Base-by-base conservation (phyloP, 23 tunicate species). In the Ciona savignyi region DNA sequence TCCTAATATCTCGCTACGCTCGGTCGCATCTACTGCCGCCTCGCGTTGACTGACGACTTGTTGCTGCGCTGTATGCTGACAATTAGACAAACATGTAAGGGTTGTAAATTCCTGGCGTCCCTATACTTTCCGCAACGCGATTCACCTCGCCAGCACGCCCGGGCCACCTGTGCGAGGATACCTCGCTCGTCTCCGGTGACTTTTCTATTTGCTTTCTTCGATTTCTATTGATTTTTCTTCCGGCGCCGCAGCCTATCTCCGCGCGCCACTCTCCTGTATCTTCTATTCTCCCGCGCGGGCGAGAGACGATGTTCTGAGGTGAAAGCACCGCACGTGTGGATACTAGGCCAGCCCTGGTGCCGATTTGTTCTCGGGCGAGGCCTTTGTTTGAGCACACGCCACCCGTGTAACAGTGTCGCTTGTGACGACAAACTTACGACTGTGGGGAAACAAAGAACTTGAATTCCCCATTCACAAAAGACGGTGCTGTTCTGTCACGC, bases 151-250 rank as follows among this genome's bases (percentile, higher is more conserved):
- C 11, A 6, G 15, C 9, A 42, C 9, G 11, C 9, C 15, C 56
- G 70, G 77, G 66, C 42, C 84, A 80, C 84, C 84, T 80, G 84
- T 66, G 69, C 76, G 23, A 24, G 32, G 22, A 49, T 67, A 33
- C 15, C 56, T 42, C 15, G 15, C 56, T 42, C n/a, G 68, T 68
- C 72, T 77, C 69, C 26, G 82, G 72, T 68, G 73, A 67, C 74
- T 30, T 51, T 51, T 78, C 69, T 78, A 67, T 78, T 78, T 78
- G 67, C 82, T 78, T 78, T 74, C 78, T 62, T 42, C 78, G 56
- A 74, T 74, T 74, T 64, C 78, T 78, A 78, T 78, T 78, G 82
- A 78, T 78, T 78, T 78, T 78, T 51, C 67, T 68, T 78, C 74
- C 82, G 74, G 82, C 68, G 32, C 72, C 56, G 56, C 56, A 42